Conservation (phyloP, 1,140 invertebrate species). For the Caerostris darwini region DNA sequence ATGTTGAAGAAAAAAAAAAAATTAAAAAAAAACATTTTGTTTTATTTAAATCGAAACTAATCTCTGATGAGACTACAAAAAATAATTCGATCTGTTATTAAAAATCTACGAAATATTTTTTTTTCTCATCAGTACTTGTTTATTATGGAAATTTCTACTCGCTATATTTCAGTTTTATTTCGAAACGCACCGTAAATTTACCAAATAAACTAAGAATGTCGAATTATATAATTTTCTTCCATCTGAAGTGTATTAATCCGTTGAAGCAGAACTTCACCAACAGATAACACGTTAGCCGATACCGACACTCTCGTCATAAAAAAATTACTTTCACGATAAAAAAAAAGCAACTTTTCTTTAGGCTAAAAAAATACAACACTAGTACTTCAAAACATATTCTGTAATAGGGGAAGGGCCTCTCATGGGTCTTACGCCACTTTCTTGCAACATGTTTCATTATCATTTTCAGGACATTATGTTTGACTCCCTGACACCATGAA, state of each 20-base stretch:
- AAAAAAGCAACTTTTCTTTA: not conserved
- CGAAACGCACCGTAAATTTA: not conserved
- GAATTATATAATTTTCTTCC: not conserved
- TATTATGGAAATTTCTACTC: not conserved
- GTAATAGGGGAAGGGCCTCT: not conserved
- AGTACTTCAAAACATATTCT: not conserved
- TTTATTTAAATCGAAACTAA: too few species aligned
- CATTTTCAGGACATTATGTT: constrained; percentile 7
- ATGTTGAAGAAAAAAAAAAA: too few species aligned
- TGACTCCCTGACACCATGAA: constrained; percentile 20
- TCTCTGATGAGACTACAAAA: too few species aligned
- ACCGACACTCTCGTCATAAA: not conserved
- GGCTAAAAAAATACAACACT: not conserved
- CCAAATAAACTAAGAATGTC: not conserved
- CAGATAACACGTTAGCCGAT: not conserved
- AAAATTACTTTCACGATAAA: not conserved
- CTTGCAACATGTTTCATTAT: constrained; percentile 1
- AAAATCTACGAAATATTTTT: too few species aligned
- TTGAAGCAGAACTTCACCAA: not conserved
- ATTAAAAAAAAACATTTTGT: too few species aligned
- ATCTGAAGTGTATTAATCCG: not conserved
- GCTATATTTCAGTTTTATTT: not conserved
- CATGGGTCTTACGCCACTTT: not conserved
- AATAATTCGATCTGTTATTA: too few species aligned
- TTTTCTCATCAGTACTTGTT: too few species aligned